A percentile compares a stretch with the other conserved stretches of the same genome.
These are phyloP conservation scores for pig (Sus scrofa) DNA, from an alignment of 2,113 vertebrate genomes.

Conservation along the genomic window T2T-Sscrofa CM000826.6:26279001-26279500, in stretches of 20 bases:
- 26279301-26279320: background rate
- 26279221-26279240: background rate
- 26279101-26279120: slow-evolving; percentile 9
- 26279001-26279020: background rate
- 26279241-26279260: background rate
- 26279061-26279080: background rate
- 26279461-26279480: background rate
- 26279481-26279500: slow-evolving; percentile 17
- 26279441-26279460: background rate
- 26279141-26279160: background rate
- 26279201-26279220: background rate
- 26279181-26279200: background rate
- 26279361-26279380: background rate
- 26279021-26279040: background rate
- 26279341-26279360: background rate
- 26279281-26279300: background rate
- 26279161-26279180: background rate
- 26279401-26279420: background rate
- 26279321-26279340: slow-evolving; percentile 17
- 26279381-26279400: background rate
- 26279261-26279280: background rate
- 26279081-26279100: background rate
- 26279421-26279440: background rate
- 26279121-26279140: background rate
- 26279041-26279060: background rate